Percentiles rank a stretch among this genome's conserved stretches.
These are phyloP conservation scores for Spodoptera picta DNA, from an alignment of 2,888 invertebrate genomes.

Conservation along the genomic window DNA sequence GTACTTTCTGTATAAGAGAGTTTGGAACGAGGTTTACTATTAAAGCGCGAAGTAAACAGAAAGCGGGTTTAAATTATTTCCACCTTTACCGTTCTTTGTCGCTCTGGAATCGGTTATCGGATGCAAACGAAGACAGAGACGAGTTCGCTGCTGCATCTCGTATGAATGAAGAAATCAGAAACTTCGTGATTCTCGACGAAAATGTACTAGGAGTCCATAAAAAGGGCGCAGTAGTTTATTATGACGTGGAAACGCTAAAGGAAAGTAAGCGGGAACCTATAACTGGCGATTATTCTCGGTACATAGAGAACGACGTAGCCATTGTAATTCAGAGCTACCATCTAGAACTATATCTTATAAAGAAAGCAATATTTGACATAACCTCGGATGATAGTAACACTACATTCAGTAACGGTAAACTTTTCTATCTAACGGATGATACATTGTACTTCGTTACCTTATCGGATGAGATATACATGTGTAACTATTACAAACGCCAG, in stretches of 20 bases:
- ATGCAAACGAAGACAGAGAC: constrained; percentile 66
- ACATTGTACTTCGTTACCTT: constrained; percentile 67
- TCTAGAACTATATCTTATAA: constrained; percentile 64
- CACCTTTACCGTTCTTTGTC: constrained; percentile 74
- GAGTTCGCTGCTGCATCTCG: constrained; percentile 74
- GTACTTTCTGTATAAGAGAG: constrained; percentile 65
- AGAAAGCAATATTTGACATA: constrained; percentile 56
- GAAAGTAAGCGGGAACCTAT: constrained; percentile 54
- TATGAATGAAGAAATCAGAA: constrained; percentile 65
- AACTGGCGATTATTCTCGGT: constrained; percentile 68
- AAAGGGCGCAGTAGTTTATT: constrained; percentile 67
- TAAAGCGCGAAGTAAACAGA: constrained; percentile 64
- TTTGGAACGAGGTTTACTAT: constrained; percentile 57
- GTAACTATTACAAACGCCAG: constrained; percentile 48
- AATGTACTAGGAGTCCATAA: constrained; percentile 74
- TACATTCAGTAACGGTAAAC: constrained; percentile 67
- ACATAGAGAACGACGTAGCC: constrained; percentile 67
- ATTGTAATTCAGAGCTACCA: constrained; percentile 63
- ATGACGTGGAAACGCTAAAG: constrained; percentile 67
- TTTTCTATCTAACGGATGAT: constrained; percentile 61
- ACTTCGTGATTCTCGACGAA: constrained; percentile 65
- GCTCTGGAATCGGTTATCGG: constrained; percentile 69
- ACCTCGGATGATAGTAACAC: constrained; percentile 43
- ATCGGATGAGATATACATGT: constrained; percentile 66
- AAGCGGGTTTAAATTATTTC: constrained; percentile 64